These are phyloP conservation scores for Gnathonemus echidnorhynchus DNA, from an alignment of 2,113 vertebrate species.

Conservation along the genomic window DNA sequence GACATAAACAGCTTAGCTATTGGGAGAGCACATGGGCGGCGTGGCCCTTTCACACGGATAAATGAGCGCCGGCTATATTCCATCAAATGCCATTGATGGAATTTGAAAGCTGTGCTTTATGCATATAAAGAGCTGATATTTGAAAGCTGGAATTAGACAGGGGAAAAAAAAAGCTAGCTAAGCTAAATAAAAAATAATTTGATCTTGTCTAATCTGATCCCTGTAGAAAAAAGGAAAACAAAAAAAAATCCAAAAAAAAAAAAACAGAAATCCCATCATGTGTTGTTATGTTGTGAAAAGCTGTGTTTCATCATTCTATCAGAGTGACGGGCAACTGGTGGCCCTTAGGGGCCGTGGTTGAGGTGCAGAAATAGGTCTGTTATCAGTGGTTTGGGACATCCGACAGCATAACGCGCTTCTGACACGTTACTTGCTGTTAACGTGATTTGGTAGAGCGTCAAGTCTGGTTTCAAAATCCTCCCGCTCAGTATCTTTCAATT, in stretches of 20 bases:
- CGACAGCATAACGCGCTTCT: background rate
- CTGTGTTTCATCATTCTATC: slow-evolving; percentile 42
- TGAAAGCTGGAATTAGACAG: slow-evolving; percentile 61
- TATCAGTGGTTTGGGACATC: slow-evolving; percentile 40
- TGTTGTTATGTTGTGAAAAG: slow-evolving; percentile 23
- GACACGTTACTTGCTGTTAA: background rate
- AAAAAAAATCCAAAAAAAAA: slow-evolving; percentile 10
- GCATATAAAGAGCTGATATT: slow-evolving; percentile 57
- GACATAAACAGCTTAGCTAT: slow-evolving; percentile 67
- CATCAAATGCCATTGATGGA: slow-evolving; percentile 58
- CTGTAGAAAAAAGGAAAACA: slow-evolving; percentile 29
- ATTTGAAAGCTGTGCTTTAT: slow-evolving; percentile 60
- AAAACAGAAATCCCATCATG: slow-evolving; percentile 54
- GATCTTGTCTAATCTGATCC: slow-evolving; percentile 64
- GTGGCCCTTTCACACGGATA: slow-evolving; percentile 44
- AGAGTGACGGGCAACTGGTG: slow-evolving; percentile 7
- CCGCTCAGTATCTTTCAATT: slow-evolving; percentile 35
- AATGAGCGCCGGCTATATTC: slow-evolving; percentile 46
- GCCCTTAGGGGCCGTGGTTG: slow-evolving; percentile 1
- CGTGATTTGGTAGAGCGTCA: slow-evolving; percentile 43
- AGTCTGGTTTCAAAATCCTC: slow-evolving; percentile 59
- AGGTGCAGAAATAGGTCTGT: slow-evolving; percentile 34
- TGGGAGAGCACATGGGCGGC: slow-evolving; percentile 51
- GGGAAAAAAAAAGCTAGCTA: slow-evolving; percentile 53
- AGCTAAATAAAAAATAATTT: slow-evolving; percentile 55